Conservation (phyloP, 2,888 invertebrate species). For the Ephialtes manifestator region DNA sequence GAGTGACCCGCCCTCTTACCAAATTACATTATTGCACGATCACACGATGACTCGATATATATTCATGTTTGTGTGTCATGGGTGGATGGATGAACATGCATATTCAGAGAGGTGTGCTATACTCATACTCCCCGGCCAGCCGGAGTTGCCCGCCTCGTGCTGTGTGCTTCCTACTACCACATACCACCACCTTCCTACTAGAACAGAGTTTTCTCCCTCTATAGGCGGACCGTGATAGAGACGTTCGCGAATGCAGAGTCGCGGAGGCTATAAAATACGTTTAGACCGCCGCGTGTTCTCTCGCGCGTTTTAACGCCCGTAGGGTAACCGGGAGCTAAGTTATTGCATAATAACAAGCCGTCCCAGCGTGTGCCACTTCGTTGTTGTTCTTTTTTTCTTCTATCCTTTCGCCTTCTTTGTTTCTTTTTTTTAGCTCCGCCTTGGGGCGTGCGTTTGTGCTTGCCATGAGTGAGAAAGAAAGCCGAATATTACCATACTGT, state of each 20-base stretch:
- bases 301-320: constrained; percentile 71
- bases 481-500: constrained; percentile 83
- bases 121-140: constrained; percentile 43
- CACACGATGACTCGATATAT: constrained; percentile 73
- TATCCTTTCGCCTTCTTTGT: neutral
- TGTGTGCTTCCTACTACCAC: too few species aligned
- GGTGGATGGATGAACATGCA: constrained; percentile 80
- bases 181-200: neutral
- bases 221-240: constrained; percentile 79
- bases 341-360: constrained; percentile 84
- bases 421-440: constrained; percentile 63
- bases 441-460: constrained; percentile 58
- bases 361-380: constrained; percentile 74
- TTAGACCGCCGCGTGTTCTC: constrained; percentile 74
- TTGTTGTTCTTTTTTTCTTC: constrained; percentile 74
- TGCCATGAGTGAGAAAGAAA: constrained; percentile 22
- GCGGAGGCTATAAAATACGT: constrained; percentile 80
- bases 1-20: constrained; percentile 25
- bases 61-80: constrained; percentile 77
- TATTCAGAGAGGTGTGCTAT: constrained; percentile 76
- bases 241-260: constrained; percentile 76
- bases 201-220: neutral
- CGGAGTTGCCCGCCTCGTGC: neutral
- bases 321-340: constrained; percentile 74
- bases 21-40: constrained; percentile 71